These are phyloP conservation scores for Avahi laniger DNA, from an alignment of 2,797 vertebrate genomes.

Conservation along the genomic window DNA sequence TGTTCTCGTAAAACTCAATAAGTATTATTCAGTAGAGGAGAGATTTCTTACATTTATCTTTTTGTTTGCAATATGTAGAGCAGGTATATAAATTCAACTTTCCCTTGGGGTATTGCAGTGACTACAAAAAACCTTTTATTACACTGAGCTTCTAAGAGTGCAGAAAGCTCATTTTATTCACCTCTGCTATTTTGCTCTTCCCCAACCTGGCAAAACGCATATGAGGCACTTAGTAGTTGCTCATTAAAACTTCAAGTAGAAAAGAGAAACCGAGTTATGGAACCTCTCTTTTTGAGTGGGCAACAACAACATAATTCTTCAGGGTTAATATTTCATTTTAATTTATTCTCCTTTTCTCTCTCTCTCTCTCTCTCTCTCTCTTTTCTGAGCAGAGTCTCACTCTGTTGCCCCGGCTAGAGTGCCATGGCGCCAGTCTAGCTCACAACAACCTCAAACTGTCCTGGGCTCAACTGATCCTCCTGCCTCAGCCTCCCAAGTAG, in stretches of 20 bases:
- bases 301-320: not conserved
- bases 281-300: not conserved
- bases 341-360: no score
- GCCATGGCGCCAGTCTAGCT: no score
- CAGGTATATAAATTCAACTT: not conserved
- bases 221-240: not conserved
- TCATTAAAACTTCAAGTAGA: not conserved
- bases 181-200: not conserved
- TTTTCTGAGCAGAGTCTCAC: no score
- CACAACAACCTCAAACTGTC: no score
- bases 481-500: no score
- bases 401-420: no score
- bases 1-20: conserved; percentile 8
- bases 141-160: not conserved
- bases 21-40: not conserved
- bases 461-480: no score
- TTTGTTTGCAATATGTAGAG: not conserved
- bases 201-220: not conserved
- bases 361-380: no score
- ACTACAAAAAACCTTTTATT: not conserved
- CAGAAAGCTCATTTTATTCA: not conserved
- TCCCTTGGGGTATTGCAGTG: not conserved
- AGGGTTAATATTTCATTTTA: not conserved
- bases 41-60: not conserved
- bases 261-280: not conserved